Evolutionary conservation across 2,888 invertebrate genomes (phyloP).

Genomic region (Diadegma fenestrale): DNA sequence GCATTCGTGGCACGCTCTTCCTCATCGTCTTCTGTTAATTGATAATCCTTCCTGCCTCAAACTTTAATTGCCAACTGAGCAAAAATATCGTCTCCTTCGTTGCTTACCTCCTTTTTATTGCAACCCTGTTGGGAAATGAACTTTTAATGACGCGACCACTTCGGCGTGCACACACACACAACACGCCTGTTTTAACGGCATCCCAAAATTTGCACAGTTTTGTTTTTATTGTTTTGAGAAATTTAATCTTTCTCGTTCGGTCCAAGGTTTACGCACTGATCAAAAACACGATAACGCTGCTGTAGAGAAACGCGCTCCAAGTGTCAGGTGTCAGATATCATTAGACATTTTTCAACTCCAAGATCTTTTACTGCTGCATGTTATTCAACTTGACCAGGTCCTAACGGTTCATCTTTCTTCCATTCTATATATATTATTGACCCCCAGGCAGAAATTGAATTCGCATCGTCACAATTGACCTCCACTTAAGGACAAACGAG

Average conservation of each 20-base stretch:
- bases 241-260: not conserved
- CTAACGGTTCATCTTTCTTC: not conserved
- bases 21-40: not conserved
- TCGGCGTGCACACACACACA: not conserved
- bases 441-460: conserved; percentile 8
- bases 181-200: conserved; percentile 11
- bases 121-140: conserved; percentile 2
- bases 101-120: not conserved
- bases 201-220: not conserved
- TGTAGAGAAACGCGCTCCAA: not conserved
- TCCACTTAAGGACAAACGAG: not conserved
- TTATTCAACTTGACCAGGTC: not conserved
- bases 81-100: not conserved
- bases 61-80: not conserved
- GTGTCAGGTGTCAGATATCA: not conserved
- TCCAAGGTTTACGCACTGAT: not conserved
- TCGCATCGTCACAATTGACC: conserved; percentile 18
- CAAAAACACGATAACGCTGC: not conserved
- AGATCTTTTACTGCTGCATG: not conserved
- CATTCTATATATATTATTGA: not conserved
- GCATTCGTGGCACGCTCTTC: not conserved
- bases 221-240: not conserved
- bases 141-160: not conserved
- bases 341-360: not conserved
- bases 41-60: not conserved